Evolutionary conservation across 2,888 invertebrate species (phyloP).

Genomic region (Eilema sororculum): DNA sequence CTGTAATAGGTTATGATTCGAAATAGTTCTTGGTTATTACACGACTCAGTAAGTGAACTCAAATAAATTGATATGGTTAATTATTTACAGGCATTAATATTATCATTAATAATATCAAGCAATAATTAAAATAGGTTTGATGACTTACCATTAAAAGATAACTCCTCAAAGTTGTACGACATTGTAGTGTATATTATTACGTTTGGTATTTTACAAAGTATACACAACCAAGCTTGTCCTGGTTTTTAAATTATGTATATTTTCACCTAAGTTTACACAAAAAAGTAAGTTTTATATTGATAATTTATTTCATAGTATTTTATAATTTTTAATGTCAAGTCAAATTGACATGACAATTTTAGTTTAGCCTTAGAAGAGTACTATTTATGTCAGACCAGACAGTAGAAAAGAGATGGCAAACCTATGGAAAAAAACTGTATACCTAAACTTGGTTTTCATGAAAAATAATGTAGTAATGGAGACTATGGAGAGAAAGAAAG

Average conservation of each 20-base stretch:
- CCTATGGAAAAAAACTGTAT: too few relatives aligned
- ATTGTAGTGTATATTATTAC: conserved; percentile 29
- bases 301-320: too few relatives aligned
- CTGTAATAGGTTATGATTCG: conserved; percentile 2
- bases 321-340: too few relatives aligned
- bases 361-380: too few relatives aligned
- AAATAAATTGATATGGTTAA: neutral
- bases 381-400: too few relatives aligned
- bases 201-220: neutral
- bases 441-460: too few relatives aligned
- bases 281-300: neutral
- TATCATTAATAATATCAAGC: too few relatives aligned
- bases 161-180: conserved; percentile 83
- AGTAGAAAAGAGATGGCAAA: too few relatives aligned
- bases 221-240: neutral
- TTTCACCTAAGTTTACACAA: neutral
- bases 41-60: neutral
- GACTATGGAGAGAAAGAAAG: too few relatives aligned
- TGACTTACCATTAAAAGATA: conserved; percentile 82
- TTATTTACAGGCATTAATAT: neutral
- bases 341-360: too few relatives aligned
- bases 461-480: too few relatives aligned
- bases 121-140: neutral
- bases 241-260: neutral
- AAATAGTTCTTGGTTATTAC: neutral